Conservation (phyloP, 2,113 vertebrate species). For the Bothrops jararaca region DNA sequence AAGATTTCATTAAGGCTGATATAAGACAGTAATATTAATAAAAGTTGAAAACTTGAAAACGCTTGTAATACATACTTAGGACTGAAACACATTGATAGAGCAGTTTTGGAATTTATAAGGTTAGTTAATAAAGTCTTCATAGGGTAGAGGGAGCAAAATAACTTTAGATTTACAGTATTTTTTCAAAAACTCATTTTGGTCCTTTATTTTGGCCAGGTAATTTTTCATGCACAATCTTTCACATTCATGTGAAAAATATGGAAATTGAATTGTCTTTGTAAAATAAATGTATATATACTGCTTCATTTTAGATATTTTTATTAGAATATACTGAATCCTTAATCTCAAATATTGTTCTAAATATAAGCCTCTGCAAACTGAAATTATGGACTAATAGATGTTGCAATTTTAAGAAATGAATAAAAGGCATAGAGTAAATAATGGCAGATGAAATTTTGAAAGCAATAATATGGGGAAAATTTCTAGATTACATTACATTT, state of each 20-base stretch:
- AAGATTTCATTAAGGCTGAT: neutral
- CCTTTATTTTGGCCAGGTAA: neutral
- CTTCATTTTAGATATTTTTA: neutral
- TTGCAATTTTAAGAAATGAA: neutral
- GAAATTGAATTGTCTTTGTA: neutral
- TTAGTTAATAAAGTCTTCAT: neutral
- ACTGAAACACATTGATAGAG: neutral
- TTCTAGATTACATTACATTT: conserved; percentile 37
- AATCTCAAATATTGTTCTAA: neutral
- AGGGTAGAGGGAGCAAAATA: neutral
- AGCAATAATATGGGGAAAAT: neutral
- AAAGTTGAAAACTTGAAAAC: neutral
- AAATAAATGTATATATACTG: neutral
- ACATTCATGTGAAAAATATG: neutral
- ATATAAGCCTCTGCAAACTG: neutral
- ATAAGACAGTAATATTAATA: neutral
- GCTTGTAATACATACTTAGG: neutral
- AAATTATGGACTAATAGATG: neutral
- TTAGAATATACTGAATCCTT: neutral
- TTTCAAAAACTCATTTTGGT: neutral
- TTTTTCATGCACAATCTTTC: neutral
- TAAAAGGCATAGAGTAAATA: neutral
- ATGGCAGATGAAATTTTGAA: neutral
- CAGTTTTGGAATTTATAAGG: neutral
- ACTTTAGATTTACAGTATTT: neutral